Evolutionary conservation across 1,140 invertebrate species (phyloP), one percentile per base, ranked within the genome.

Genomic region (Tenebrio molitor): DNA sequence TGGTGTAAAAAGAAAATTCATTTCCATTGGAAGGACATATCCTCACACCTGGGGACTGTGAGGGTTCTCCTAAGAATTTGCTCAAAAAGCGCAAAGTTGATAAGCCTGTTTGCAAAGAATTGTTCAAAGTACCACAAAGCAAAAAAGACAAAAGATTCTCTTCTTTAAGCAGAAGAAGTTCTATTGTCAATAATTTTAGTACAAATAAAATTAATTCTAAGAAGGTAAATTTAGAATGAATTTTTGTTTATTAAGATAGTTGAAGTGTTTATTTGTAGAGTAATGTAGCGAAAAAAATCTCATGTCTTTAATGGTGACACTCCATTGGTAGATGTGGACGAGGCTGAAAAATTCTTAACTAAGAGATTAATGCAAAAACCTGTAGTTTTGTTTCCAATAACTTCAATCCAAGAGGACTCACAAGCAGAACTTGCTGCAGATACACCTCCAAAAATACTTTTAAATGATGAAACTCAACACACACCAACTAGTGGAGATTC

Each of bases 81-180:
- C 44, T 23, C 6, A 58, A 58, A 29, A 58, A 58, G 10, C 50
- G 50, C 14, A 58, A 29, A 58, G 8, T 29, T 5, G 50, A 58
- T 1, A 29, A 8, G 29, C 21, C 21, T 6, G 12, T 58, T 14
- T 12, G 50, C 21, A 58, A 58, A 29, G 21, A 58, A 29, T 14
- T 58, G 5, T 58, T 58, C 23, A 58, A 58, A 29, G 8, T 14
- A 7, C 50, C 50, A n/a, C 8, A 58, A 33, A 14, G 19, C 2
- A 33, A 29, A 12, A n/a, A n/a, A n/a, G n/a, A n/a, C 5, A 50
- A 21, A 1, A 50, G 17, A 19, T 23, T 23, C n/a, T 50, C 44
- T 19, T 21, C 8, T 50, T n/a, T n/a, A n/a, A n/a, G n/a, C n/a
- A n/a, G n/a, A n/a, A n/a, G n/a, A n/a, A n/a, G n/a, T n/a, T n/a